Conservation (phyloP, 2,797 vertebrate species). For the Liparis tanakae region DNA sequence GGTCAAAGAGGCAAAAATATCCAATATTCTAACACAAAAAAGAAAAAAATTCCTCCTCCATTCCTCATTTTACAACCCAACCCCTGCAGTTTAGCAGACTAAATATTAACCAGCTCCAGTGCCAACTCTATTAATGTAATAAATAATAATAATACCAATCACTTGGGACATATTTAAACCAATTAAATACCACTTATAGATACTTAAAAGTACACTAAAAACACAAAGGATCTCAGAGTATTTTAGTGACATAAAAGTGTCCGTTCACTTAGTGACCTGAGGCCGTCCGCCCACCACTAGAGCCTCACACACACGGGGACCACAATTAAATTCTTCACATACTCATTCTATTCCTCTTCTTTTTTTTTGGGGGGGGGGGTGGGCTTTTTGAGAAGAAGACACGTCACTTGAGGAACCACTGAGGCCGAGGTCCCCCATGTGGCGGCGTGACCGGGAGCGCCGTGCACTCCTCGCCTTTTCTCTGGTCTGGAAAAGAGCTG, state of each 20-base stretch:
- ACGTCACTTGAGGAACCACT: constrained; percentile 77
- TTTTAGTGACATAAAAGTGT: not conserved
- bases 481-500: constrained; percentile 62
- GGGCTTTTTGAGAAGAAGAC: constrained; percentile 68
- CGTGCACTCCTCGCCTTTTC: constrained; percentile 68
- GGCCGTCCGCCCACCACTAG: constrained; percentile 67
- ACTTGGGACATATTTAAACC: not conserved
- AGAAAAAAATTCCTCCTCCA: not conserved
- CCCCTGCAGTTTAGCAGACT: not conserved
- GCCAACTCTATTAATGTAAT: not conserved
- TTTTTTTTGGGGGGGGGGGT: constrained; percentile 44
- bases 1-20: not conserved
- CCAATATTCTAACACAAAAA: not conserved
- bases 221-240: no score
- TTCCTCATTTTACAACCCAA: not conserved
- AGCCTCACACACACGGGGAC: constrained; percentile 49
- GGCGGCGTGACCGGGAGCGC: constrained; percentile 74
- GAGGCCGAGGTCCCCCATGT: constrained; percentile 68
- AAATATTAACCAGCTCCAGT: not conserved
- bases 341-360: constrained; percentile 70
- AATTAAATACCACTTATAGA: no score
- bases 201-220: no score
- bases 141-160: not conserved
- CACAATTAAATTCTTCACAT: constrained; percentile 74
- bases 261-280: constrained; percentile 27